phyloP scores from a whole-genome alignment of 2,113 vertebrate genomes.

The Nipponia nippon region DNA sequence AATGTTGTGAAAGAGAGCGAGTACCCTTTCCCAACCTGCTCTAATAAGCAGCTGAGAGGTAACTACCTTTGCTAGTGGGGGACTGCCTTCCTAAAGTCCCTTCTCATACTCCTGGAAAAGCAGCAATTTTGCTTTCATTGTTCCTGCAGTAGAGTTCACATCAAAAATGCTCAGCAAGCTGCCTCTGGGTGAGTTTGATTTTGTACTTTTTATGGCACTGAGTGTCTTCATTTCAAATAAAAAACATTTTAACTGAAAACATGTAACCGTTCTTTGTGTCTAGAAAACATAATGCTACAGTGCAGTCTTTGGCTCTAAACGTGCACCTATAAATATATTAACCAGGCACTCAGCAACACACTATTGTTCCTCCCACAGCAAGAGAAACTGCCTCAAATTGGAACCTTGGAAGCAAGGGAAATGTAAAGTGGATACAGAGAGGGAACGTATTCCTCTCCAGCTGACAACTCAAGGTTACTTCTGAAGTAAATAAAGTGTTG shows the following conservation, averaged over 20 bases:
- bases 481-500: conserved; percentile 22
- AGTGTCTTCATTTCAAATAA: background rate
- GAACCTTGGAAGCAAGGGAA: conserved; percentile 14
- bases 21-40: background rate
- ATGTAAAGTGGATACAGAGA: background rate
- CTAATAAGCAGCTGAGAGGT: background rate
- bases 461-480: conserved; percentile 50
- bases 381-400: background rate
- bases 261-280: background rate
- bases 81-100: background rate
- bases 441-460: background rate
- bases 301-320: background rate
- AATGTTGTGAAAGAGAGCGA: background rate
- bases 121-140: background rate
- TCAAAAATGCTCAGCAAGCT: background rate
- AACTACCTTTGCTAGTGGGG: background rate
- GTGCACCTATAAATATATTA: background rate
- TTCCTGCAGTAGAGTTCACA: background rate
- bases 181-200: background rate
- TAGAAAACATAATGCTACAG: background rate
- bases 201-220: background rate
- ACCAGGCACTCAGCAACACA: background rate
- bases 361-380: background rate
- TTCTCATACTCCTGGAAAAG: background rate
- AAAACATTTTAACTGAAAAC: background rate